phyloP scores from a whole-genome alignment of 1,140 invertebrate species.

The Cydia amplana region DNA sequence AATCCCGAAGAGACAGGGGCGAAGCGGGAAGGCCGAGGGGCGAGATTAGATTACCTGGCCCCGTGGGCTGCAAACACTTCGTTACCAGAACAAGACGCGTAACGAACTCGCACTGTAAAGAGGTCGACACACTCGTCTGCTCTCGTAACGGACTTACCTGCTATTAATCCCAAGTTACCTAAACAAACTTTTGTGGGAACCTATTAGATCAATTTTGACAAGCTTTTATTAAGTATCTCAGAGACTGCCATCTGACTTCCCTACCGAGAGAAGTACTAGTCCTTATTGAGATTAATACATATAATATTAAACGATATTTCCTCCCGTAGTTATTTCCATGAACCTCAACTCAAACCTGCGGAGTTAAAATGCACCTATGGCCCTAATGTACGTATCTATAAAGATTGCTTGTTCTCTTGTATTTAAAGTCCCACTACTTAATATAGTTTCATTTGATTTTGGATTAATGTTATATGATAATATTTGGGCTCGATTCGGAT shows the following conservation, averaged over 20 bases:
- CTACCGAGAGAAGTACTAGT: no score
- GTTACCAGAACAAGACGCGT: slow-evolving; percentile 55
- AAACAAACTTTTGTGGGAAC: background rate
- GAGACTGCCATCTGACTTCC: no score
- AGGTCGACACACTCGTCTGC: slow-evolving; percentile 22
- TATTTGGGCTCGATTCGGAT: no score
- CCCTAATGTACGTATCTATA: no score
- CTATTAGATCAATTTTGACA: background rate
- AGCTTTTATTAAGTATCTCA: background rate
- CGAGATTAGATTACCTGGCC: slow-evolving; percentile 65
- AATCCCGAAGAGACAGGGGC: slow-evolving; percentile 5
- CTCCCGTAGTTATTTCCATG: no score
- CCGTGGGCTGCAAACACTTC: slow-evolving; percentile 64
- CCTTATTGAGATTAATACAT: no score
- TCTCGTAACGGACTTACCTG: slow-evolving; percentile 1
- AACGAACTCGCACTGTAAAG: slow-evolving; percentile 55
- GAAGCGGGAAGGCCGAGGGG: slow-evolving; percentile 41
- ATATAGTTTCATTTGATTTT: background rate
- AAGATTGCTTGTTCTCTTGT: no score
- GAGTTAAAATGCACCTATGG: no score
- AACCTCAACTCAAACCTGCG: no score
- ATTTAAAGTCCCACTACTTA: background rate
- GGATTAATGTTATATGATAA: background rate
- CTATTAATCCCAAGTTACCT: background rate
- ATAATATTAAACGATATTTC: no score